A percentile compares a stretch with the other conserved stretches of the same genome.
phyloP scores from a whole-genome alignment of 2,797 vertebrate species.

The Brachyrhaphis roseni region DNA sequence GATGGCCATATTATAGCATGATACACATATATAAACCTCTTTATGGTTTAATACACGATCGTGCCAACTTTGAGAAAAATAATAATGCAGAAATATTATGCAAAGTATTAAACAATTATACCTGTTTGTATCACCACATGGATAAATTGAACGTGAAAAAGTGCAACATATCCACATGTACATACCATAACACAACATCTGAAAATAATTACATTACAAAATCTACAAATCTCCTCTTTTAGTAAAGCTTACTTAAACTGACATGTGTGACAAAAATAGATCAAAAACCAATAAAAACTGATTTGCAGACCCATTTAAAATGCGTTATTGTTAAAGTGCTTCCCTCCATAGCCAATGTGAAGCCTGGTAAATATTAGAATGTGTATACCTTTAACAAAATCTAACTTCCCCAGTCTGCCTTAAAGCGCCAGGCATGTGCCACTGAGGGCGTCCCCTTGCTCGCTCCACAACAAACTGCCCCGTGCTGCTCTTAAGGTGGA shows the following conservation, averaged over 20 bases:
- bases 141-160: background rate
- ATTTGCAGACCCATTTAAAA: background rate
- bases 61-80: background rate
- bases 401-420: conserved; percentile 85
- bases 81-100: background rate
- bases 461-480: conserved; percentile 81
- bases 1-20: background rate
- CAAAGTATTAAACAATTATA: background rate
- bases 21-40: background rate
- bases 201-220: background rate
- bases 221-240: background rate
- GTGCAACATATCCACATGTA: background rate
- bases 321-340: background rate
- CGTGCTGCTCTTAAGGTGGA: conserved; percentile 85
- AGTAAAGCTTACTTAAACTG: background rate
- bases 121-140: background rate
- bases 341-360: background rate
- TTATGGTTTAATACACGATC: background rate
- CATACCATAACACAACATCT: background rate
- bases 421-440: conserved; percentile 86
- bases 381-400: conserved; percentile 80
- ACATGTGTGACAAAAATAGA: background rate
- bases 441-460: conserved; percentile 82
- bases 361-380: conserved; percentile 38
- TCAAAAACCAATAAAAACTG: background rate